Percentiles rank a stretch among this genome's conserved stretches.
These are phyloP conservation scores for Lutraria rhynchaena DNA, from an alignment of 1,140 invertebrate genomes.

Conservation along the genomic window DNA sequence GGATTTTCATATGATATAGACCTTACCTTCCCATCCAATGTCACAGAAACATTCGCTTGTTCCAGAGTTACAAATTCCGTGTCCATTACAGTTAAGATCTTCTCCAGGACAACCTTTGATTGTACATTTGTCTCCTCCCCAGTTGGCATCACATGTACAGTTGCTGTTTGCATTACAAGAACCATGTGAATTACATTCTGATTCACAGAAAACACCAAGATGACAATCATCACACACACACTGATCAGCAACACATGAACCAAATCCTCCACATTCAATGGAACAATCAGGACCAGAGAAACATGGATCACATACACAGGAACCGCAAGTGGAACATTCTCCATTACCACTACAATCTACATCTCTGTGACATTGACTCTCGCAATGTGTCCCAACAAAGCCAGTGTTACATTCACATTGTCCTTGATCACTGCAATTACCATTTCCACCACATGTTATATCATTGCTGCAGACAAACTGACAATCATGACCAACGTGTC, in stretches of 20 bases:
- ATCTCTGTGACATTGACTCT: constrained; percentile 65
- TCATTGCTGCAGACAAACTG: constrained; percentile 65
- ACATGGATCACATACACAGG: constrained; percentile 74
- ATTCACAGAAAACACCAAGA: constrained; percentile 70
- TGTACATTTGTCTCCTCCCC: constrained; percentile 71
- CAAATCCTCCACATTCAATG: constrained; percentile 65
- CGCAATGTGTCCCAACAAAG: constrained; percentile 70
- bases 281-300: constrained; percentile 71
- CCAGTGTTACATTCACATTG: constrained; percentile 68
- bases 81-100: constrained; percentile 66
- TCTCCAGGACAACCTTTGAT: constrained; percentile 65
- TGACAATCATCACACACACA: constrained; percentile 72
- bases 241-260: constrained; percentile 63
- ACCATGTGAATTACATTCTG: constrained; percentile 72
- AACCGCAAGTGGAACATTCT: constrained; percentile 65
- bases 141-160: constrained; percentile 67
- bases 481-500: constrained; percentile 68
- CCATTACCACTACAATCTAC: constrained; percentile 71
- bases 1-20: no score
- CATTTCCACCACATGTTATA: constrained; percentile 64
- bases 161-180: constrained; percentile 53
- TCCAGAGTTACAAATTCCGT: constrained; percentile 72
- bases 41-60: constrained; percentile 69
- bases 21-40: constrained; percentile 73
- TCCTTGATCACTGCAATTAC: constrained; percentile 64